Percentiles rank a stretch among this genome's conserved stretches.
phyloP scores from a whole-genome alignment of 1,140 invertebrate genomes.

The Achatina immaculata region DNA sequence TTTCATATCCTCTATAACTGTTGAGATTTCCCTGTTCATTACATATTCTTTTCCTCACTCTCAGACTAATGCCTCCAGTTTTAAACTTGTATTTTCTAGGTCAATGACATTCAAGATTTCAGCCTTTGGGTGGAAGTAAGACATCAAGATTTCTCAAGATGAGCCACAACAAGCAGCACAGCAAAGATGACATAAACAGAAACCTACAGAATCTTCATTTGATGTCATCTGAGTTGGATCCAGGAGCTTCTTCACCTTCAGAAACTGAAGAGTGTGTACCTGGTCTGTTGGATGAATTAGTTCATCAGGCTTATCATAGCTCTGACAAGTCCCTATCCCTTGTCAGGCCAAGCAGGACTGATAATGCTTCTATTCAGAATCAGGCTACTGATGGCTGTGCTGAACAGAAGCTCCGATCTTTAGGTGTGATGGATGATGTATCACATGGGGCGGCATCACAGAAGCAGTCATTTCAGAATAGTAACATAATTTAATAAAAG shows the following conservation, averaged over 20 bases:
- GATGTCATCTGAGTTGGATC: background rate
- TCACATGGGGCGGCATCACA: too few relatives aligned
- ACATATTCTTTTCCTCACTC: too few relatives aligned
- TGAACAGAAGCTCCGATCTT: too few relatives aligned
- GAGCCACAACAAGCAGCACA: slow-evolving; percentile 24
- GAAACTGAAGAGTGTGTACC: background rate
- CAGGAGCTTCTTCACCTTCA: background rate
- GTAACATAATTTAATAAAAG: too few relatives aligned
- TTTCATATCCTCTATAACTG: background rate
- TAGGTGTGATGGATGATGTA: too few relatives aligned
- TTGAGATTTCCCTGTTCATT: too few relatives aligned
- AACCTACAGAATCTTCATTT: background rate
- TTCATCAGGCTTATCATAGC: background rate
- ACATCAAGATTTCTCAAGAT: slow-evolving; percentile 7
- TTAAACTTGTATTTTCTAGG: slow-evolving; percentile 13
- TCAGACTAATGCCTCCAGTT: too few relatives aligned
- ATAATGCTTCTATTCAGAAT: too few relatives aligned
- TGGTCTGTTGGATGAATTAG: background rate
- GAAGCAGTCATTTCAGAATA: too few relatives aligned
- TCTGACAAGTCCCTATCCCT: background rate
- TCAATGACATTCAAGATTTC: slow-evolving; percentile 18
- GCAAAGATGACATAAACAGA: background rate
- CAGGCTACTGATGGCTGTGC: too few relatives aligned
- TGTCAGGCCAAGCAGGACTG: background rate
- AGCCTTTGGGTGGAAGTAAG: background rate